phyloP scores from a whole-genome alignment of 2,797 vertebrate species.

The Linurgus olivaceus region DNA sequence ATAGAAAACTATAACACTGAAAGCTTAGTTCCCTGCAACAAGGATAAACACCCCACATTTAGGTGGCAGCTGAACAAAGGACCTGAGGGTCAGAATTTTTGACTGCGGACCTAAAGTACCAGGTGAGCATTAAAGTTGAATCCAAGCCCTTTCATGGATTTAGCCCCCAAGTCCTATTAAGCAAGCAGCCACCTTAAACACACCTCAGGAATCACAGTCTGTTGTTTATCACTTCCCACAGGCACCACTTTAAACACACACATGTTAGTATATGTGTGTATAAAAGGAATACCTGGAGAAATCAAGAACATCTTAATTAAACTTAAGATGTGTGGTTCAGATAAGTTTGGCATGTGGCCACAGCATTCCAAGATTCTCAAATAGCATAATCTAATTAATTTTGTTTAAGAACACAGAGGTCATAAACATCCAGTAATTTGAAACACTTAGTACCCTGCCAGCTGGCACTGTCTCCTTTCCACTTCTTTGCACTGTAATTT shows the following conservation, averaged over 20 bases:
- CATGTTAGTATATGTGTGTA: not conserved
- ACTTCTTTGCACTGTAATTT: conserved; percentile 71
- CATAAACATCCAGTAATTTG: conserved; percentile 78
- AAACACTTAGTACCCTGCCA: conserved; percentile 76
- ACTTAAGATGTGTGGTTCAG: conserved; percentile 72
- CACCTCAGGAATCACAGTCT: not conserved
- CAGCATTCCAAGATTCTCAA: conserved; percentile 76
- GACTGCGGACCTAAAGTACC: not conserved
- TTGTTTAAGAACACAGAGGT: conserved; percentile 74
- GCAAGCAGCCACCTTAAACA: conserved; percentile 10
- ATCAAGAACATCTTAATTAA: conserved; percentile 80
- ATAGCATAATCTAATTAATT: conserved; percentile 81
- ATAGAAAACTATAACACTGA: not conserved
- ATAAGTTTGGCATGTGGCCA: conserved; percentile 72
- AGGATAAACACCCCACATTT: not conserved
- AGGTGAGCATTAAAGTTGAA: not conserved
- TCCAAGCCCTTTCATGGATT: not conserved
- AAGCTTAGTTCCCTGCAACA: not conserved
- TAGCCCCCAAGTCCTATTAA: not conserved
- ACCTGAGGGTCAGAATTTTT: not conserved
- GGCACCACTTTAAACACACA: conserved; percentile 48
- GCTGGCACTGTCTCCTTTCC: conserved; percentile 73
- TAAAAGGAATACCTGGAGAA: conserved; percentile 64
- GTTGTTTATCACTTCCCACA: conserved; percentile 68
- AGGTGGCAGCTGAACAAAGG: not conserved